Conservation (phyloP, 2,797 vertebrate genomes). For the Denticeps clupeoides region DNA sequence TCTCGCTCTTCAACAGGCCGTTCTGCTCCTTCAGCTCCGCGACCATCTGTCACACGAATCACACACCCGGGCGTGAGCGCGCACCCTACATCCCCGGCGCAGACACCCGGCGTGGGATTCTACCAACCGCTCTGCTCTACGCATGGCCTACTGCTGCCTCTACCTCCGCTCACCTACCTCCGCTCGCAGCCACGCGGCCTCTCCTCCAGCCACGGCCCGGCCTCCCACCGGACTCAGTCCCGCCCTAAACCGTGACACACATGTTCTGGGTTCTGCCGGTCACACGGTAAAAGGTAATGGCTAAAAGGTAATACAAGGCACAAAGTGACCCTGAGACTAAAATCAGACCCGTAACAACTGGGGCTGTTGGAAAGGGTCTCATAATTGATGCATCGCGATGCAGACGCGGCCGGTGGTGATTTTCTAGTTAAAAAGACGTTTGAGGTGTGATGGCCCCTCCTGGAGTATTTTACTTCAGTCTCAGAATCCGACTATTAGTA, state of each 20-base stretch:
- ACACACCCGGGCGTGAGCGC: conserved; percentile 15
- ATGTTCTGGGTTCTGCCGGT: neutral
- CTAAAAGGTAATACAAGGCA: too few species aligned
- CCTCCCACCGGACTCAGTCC: conserved; percentile 20
- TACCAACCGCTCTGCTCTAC: neutral
- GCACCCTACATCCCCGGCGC: too few species aligned
- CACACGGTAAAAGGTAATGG: neutral
- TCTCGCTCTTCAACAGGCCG: conserved; percentile 78
- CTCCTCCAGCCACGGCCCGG: conserved; percentile 29
- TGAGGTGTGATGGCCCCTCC: too few species aligned
- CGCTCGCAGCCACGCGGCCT: conserved; percentile 33
- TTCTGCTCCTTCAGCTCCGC: conserved; percentile 88
- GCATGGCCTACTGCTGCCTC: neutral
- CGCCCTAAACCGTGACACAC: conserved; percentile 31
- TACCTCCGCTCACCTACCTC: conserved; percentile 7
- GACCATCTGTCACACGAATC: conserved; percentile 63
- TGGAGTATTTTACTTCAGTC: too few species aligned
- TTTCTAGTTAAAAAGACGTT: too few species aligned
- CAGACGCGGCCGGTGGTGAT: too few species aligned
- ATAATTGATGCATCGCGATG: too few species aligned
- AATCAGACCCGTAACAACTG: too few species aligned
- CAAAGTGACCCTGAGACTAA: too few species aligned
- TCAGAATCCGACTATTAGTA: too few species aligned
- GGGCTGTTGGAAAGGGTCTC: too few species aligned
- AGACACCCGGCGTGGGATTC: too few species aligned